Conservation (phyloP, 2,113 vertebrate species). For the Platichthys flesus region DNA sequence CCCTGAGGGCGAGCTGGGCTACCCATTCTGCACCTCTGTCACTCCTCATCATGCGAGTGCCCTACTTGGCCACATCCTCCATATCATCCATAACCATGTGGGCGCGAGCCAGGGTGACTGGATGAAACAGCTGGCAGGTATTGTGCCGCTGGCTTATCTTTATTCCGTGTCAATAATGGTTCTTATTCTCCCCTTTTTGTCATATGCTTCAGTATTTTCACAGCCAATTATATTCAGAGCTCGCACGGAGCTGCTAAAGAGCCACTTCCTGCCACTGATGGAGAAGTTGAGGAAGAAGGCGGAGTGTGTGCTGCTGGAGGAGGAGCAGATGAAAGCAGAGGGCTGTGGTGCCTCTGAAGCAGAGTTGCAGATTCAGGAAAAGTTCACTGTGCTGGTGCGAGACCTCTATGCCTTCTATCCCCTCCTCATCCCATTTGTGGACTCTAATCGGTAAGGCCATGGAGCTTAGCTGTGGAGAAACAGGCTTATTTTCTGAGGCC, state of each 20-base stretch:
- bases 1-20: constrained; percentile 79
- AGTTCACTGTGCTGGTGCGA: constrained; percentile 90
- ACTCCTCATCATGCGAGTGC: constrained; percentile 88
- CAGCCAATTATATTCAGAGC: constrained; percentile 93
- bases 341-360: constrained; percentile 88
- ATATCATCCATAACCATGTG: constrained; percentile 92
- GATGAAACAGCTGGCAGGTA: constrained; percentile 95
- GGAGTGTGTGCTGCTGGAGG: constrained; percentile 89
- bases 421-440: constrained; percentile 93
- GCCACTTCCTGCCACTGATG: constrained; percentile 94
- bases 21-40: constrained; percentile 84
- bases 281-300: constrained; percentile 94
- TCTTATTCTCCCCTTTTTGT: background rate
- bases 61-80: constrained; percentile 90
- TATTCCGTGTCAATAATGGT: background rate
- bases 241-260: constrained; percentile 87
- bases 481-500: background rate
- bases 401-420: constrained; percentile 97
- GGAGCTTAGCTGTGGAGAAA: background rate
- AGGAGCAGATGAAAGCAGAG: constrained; percentile 91
- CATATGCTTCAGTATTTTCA: constrained; percentile 85
- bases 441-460: constrained; percentile 88
- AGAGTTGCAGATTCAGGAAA: constrained; percentile 92
- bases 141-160: background rate
- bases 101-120: constrained; percentile 92